phyloP scores from a whole-genome alignment of 1,140 invertebrate species.

The Anastatus disparis region DNA sequence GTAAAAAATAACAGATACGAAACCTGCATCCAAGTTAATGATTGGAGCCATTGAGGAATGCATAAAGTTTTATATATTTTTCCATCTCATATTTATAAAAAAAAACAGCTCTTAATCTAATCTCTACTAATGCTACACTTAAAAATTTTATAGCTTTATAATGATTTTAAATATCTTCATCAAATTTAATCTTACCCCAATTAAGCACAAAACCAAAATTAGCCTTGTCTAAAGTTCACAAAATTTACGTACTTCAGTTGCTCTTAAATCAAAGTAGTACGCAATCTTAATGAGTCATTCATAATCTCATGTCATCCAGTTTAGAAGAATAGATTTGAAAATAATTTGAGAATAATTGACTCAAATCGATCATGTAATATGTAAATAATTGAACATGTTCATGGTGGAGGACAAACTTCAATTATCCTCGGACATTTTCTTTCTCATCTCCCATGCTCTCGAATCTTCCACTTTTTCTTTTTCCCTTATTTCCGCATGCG shows the following conservation, averaged over 20 bases:
- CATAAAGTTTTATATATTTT: no score
- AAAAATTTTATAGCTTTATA: conserved; percentile 1
- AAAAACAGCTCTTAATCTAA: no score
- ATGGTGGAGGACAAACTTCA: background rate
- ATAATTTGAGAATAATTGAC: no score
- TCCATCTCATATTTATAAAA: no score
- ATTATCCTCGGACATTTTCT: conserved; percentile 19
- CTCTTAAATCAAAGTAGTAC: conserved; percentile 14
- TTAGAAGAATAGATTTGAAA: no score
- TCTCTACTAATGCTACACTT: no score
- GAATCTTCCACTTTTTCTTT: conserved; percentile 21
- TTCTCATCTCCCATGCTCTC: conserved; percentile 23
- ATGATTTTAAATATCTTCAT: background rate
- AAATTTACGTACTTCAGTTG: background rate
- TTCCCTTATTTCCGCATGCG: conserved; percentile 14
- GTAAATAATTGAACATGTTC: background rate
- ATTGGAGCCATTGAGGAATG: no score
- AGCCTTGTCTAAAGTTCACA: background rate
- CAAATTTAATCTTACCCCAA: conserved; percentile 9
- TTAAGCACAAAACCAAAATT: conserved; percentile 12
- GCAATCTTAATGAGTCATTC: no score
- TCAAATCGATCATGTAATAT: no score
- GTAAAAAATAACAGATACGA: no score
- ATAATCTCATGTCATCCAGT: no score
- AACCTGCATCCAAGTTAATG: no score